Conservation (phyloP, 1,140 invertebrate species). For the Sminthurinus signatus region DNA sequence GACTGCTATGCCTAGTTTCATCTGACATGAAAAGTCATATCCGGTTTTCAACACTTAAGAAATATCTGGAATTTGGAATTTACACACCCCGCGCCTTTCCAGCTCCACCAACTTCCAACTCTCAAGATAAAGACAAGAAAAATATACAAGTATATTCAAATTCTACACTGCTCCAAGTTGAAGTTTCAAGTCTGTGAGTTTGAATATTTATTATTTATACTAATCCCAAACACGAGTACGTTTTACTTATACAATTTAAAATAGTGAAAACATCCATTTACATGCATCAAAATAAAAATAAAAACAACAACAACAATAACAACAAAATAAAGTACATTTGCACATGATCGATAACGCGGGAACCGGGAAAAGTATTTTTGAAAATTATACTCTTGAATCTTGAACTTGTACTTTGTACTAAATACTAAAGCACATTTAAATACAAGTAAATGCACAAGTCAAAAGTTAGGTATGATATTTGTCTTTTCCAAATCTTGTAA, state of each 20-base stretch:
- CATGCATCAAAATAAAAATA: too few species aligned
- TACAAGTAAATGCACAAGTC: too few species aligned
- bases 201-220: background rate
- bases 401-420: too few species aligned
- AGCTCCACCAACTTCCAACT: background rate
- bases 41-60: slow-evolving; percentile 11
- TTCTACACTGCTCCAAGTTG: background rate
- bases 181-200: background rate
- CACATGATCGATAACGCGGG: too few species aligned
- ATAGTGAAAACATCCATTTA: too few species aligned
- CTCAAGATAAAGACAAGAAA: background rate
- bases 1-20: background rate
- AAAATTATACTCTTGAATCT: too few species aligned
- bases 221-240: background rate
- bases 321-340: too few species aligned
- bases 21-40: background rate
- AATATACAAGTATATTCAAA: background rate
- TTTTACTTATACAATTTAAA: background rate
- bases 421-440: too few species aligned
- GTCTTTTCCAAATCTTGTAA: too few species aligned
- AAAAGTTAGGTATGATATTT: too few species aligned
- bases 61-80: background rate
- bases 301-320: too few species aligned
- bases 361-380: too few species aligned
- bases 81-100: background rate